phyloP scores from a whole-genome alignment of 2,888 invertebrate genomes.

The Diloba caeruleocephala region DNA sequence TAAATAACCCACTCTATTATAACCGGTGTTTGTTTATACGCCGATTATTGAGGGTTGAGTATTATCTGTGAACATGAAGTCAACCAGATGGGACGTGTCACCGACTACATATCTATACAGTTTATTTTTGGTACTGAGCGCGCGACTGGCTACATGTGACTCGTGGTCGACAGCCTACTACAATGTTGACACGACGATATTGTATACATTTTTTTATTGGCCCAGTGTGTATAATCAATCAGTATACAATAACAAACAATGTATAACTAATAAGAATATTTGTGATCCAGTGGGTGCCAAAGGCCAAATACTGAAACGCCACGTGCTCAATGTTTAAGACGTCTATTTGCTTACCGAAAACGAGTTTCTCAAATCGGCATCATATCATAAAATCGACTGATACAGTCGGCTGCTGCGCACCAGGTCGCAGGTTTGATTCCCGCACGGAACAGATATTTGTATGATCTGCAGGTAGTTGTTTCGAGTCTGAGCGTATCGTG shows the following conservation, averaged over 20 bases:
- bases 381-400: no score
- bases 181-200: slow-evolving; percentile 7
- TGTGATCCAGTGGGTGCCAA: no score
- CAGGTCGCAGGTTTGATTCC: no score
- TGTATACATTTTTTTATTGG: slow-evolving; percentile 10
- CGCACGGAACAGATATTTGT: no score
- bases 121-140: slow-evolving; percentile 60
- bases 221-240: not conserved
- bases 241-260: not conserved
- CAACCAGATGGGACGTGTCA: slow-evolving; percentile 79
- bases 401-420: no score
- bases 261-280: no score
- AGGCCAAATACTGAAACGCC: no score
- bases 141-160: slow-evolving; percentile 29
- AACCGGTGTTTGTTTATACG: slow-evolving; percentile 84
- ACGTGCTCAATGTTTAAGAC: no score
- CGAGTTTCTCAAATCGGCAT: no score
- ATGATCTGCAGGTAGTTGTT: no score
- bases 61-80: slow-evolving; percentile 78
- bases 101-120: slow-evolving; percentile 58
- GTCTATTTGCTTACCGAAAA: no score
- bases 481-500: no score
- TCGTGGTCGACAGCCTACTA: slow-evolving; percentile 30
- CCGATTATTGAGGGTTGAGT: slow-evolving; percentile 84
- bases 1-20: slow-evolving; percentile 85